Evolutionary conservation across 2,888 invertebrate species (phyloP).

Genomic region (Oxycera nigricornis): DNA sequence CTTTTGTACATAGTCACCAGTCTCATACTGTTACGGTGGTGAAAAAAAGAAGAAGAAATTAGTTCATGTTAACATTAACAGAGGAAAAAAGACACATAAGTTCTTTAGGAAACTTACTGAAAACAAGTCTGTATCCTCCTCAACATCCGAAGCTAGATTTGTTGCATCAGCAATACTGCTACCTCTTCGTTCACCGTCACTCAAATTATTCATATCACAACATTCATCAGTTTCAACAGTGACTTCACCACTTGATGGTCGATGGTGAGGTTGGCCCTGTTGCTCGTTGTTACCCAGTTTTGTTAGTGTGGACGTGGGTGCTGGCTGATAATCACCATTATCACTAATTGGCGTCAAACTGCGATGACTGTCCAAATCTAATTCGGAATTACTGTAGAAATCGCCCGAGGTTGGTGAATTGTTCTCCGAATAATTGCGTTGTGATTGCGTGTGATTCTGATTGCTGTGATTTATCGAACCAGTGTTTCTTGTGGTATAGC

Average conservation of each 20-base stretch:
- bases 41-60: neutral
- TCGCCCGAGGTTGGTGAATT: slow-evolving; percentile 42
- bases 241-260: slow-evolving; percentile 19
- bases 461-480: neutral
- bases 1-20: slow-evolving; percentile 32
- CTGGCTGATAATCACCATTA: slow-evolving; percentile 31
- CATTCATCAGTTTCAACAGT: slow-evolving; percentile 26
- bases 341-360: slow-evolving; percentile 45
- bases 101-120: slow-evolving; percentile 36
- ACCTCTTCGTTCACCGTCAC: slow-evolving; percentile 54
- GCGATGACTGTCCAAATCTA: slow-evolving; percentile 45
- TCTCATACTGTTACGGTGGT: neutral
- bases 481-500: neutral
- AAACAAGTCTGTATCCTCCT: slow-evolving; percentile 40
- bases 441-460: neutral
- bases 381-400: slow-evolving; percentile 40
- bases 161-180: slow-evolving; percentile 16
- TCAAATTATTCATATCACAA: slow-evolving; percentile 53
- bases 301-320: slow-evolving; percentile 26
- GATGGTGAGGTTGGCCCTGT: neutral
- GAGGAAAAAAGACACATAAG: neutral
- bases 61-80: neutral
- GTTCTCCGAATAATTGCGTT: slow-evolving; percentile 22
- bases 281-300: neutral
- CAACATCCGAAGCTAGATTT: slow-evolving; percentile 34